Percentiles rank a stretch among this genome's conserved stretches.
Conservation (phyloP, 2,113 vertebrate species). For the Suricata suricatta region DNA sequence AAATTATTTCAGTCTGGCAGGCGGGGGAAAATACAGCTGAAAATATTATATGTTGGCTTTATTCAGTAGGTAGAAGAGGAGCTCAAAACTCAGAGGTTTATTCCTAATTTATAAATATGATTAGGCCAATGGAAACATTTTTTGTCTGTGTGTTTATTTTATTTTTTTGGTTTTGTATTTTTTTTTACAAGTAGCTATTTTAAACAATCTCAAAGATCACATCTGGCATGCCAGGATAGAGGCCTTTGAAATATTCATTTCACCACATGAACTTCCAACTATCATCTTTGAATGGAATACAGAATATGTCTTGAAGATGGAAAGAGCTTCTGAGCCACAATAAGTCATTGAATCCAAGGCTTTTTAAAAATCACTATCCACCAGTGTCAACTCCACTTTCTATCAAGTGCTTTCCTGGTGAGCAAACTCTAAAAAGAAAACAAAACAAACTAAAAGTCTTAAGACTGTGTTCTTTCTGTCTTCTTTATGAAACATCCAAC, state of each 20-base stretch:
- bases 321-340: neutral
- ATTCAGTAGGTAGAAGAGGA: neutral
- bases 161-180: neutral
- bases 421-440: neutral
- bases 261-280: neutral
- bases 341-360: neutral
- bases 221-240: neutral
- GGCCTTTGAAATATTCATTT: neutral
- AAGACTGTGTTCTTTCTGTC: neutral
- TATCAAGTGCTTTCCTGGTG: neutral
- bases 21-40: neutral
- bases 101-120: neutral
- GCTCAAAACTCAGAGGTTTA: neutral
- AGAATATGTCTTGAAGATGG: neutral
- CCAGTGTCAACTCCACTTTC: neutral
- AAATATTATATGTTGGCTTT: neutral
- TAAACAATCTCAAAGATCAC: neutral
- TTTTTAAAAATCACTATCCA: neutral
- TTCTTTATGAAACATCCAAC: slow-evolving; percentile 1
- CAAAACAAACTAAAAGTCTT: neutral
- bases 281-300: neutral
- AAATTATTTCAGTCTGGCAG: neutral
- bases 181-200: neutral
- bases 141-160: neutral
- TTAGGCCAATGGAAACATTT: neutral